Conservation (phyloP, 2,797 vertebrate genomes). For the Furcifer pardalis region DNA sequence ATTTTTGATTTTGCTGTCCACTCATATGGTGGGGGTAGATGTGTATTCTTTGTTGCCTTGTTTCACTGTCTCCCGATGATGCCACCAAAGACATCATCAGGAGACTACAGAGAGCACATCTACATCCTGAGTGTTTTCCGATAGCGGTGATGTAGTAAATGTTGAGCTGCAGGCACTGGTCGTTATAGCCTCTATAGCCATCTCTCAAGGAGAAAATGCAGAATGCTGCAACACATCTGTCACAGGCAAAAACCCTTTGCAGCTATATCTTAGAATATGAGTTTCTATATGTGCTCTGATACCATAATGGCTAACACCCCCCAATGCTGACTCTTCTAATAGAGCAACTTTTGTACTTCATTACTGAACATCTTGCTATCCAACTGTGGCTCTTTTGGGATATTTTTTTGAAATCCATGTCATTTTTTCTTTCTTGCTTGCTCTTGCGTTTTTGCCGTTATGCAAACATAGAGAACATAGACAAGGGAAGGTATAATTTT, state of each 20-base stretch:
- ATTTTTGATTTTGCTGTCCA: too few relatives aligned
- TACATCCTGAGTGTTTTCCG: not conserved
- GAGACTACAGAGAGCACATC: not conserved
- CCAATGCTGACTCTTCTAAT: too few relatives aligned
- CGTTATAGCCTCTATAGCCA: not conserved
- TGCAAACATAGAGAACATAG: conserved; percentile 29
- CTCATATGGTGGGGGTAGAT: too few relatives aligned
- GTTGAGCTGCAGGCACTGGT: too few relatives aligned
- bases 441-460: not conserved
- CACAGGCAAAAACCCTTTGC: too few relatives aligned
- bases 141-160: not conserved
- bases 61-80: too few relatives aligned
- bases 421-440: not conserved
- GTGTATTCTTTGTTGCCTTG: too few relatives aligned
- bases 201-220: too few relatives aligned
- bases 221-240: too few relatives aligned
- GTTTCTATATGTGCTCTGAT: too few relatives aligned
- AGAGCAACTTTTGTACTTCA: not conserved
- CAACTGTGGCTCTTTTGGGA: not conserved
- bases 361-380: not conserved
- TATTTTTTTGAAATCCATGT: conserved; percentile 18
- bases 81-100: not conserved
- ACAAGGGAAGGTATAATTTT: conserved; percentile 15
- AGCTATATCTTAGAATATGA: too few relatives aligned
- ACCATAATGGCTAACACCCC: too few relatives aligned